Percentiles rank a stretch among this genome's conserved stretches.
Conservation (phyloP, 2,888 invertebrate genomes). For the Rhagium mordax region DNA sequence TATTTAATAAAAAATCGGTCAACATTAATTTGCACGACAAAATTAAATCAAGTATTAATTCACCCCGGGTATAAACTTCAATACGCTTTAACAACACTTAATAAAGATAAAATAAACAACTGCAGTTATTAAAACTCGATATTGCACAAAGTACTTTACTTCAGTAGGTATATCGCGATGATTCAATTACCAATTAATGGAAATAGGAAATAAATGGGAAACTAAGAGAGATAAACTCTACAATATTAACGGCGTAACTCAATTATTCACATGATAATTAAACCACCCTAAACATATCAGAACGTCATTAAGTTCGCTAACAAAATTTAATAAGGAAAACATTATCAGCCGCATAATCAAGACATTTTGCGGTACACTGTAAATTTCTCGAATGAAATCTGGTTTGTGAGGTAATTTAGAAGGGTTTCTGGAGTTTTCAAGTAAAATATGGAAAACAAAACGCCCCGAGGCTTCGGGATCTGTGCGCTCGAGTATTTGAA, state of each 20-base stretch:
- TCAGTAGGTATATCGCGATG: slow-evolving; percentile 34
- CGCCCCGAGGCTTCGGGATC: not conserved
- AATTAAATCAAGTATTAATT: not conserved
- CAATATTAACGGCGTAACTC: slow-evolving; percentile 62
- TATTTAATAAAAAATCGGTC: not conserved
- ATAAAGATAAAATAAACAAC: not conserved
- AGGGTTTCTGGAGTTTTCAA: not conserved
- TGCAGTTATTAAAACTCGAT: slow-evolving; percentile 13
- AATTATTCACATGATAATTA: slow-evolving; percentile 65
- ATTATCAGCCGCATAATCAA: slow-evolving; percentile 60
- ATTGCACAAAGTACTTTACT: slow-evolving; percentile 9
- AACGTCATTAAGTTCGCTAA: slow-evolving; percentile 62
- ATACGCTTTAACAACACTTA: not conserved
- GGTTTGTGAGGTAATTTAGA: slow-evolving; percentile 12
- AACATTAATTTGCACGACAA: not conserved
- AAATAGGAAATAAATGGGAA: slow-evolving; percentile 57
- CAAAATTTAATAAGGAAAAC: slow-evolving; percentile 65
- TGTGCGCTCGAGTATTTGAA: no score
- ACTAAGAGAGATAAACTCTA: slow-evolving; percentile 59
- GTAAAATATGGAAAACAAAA: not conserved
- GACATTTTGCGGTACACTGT: slow-evolving; percentile 51
- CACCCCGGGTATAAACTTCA: not conserved
- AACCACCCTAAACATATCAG: slow-evolving; percentile 62
- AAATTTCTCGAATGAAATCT: slow-evolving; percentile 38
- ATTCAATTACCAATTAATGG: slow-evolving; percentile 53